Base-by-base conservation (phyloP, 1,140 invertebrate species). In the Euglossa dilemma region DNA sequence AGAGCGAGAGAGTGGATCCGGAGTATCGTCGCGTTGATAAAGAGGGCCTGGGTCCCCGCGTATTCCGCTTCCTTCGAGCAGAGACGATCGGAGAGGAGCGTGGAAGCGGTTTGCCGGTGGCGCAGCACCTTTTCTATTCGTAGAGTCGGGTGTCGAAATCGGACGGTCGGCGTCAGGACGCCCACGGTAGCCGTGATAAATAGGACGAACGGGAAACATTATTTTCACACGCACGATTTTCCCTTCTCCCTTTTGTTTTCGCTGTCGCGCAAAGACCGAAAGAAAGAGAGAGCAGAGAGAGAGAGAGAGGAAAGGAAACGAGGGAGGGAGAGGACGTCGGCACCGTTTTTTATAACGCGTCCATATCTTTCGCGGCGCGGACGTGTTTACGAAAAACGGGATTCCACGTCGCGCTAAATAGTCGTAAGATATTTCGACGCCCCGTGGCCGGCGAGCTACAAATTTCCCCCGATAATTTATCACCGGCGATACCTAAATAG, bases 121-220 rank as follows among this genome's bases (percentile, higher is more conserved):
- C 36, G 36, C 76, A 52, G 25, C 20, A 57, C 73, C 87, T 81
- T 88, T 36, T 88, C 87, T 89, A 88, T 88, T 89, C 87, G 84
- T 89, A 89, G 87, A 88, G 57, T 59, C 36, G 59, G 4, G 80
- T 85, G 83, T 89, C 86, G 80, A 89, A 89, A 89, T 73, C 80
- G 75, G 16, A 36, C 36, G 28, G 61, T 57, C 47, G 36, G 43
- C 11, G 18, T 11, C 25, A 72, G 69, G 72, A 79, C 87, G 87
- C 86, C 86, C 80, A 88, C 87, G 79, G 25, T 50, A 52, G 45
- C 52, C 78, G 85, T 86, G 85, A 89, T 54, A 78, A 82, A 89
- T 85, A 77, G 85, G 74, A 88, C 76, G 61, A 83, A 84, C 84
- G 81, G 81, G 86, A 81, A 82, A 80, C 82, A 86, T 89, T 72